phyloP scores from a whole-genome alignment of 1,140 invertebrate genomes.

The Subanguina moxae region DNA sequence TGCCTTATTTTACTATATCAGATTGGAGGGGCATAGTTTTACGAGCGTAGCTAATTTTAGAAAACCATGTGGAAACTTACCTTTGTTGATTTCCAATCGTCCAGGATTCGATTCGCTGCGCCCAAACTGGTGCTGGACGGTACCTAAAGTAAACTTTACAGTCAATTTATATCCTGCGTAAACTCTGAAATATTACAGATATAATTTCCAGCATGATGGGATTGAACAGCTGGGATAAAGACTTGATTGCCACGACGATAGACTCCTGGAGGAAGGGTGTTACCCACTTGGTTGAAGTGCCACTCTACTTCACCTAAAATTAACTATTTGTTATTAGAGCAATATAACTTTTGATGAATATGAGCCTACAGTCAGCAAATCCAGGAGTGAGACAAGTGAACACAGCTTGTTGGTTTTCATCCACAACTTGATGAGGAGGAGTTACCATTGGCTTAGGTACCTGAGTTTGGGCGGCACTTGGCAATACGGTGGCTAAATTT shows the following conservation, averaged over 20 bases:
- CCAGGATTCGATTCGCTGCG: constrained; percentile 53
- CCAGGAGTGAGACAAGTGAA: constrained; percentile 56
- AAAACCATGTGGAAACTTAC: no score
- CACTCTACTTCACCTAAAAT: constrained; percentile 50
- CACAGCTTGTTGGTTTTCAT: constrained; percentile 51
- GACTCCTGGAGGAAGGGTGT: constrained; percentile 53
- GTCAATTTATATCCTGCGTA: not conserved
- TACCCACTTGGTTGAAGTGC: constrained; percentile 55
- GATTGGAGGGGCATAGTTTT: no score
- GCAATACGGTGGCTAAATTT: no score
- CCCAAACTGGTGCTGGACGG: constrained; percentile 46
- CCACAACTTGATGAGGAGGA: constrained; percentile 52
- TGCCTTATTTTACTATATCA: no score
- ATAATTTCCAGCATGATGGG: constrained; percentile 53
- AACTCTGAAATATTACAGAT: constrained; percentile 43
- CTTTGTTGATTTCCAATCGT: constrained; percentile 46
- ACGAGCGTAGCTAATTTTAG: no score
- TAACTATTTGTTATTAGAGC: not conserved
- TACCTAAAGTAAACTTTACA: not conserved
- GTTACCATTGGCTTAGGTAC: constrained; percentile 54
- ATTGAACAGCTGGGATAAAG: constrained; percentile 48
- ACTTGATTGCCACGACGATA: constrained; percentile 53
- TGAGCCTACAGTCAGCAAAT: constrained; percentile 28
- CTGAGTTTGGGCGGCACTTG: constrained; percentile 24
- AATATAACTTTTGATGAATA: not conserved